These are phyloP conservation scores for Atta texana DNA, from an alignment of 1,140 invertebrate species.

Conservation along the genomic window DNA sequence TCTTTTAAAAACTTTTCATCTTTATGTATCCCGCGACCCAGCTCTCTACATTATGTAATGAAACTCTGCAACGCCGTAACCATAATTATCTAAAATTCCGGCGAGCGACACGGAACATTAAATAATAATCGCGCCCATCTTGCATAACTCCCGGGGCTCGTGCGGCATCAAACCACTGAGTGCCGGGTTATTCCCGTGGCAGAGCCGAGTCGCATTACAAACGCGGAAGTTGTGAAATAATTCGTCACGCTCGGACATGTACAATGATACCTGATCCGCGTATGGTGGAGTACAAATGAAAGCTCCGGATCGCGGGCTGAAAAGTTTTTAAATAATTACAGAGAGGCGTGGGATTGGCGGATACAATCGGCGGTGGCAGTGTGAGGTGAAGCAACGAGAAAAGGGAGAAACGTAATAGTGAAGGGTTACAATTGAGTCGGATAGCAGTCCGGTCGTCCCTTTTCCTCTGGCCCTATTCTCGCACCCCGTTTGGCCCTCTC, in stretches of 20 bases:
- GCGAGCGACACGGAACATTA: conserved; percentile 40
- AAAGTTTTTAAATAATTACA: conserved; percentile 86
- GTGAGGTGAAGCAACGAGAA: conserved; percentile 18
- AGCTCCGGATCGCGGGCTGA: conserved; percentile 62
- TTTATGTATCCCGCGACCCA: neutral
- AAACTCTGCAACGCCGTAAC: conserved; percentile 26
- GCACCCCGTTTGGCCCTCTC: conserved; percentile 32
- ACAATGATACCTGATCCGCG: conserved; percentile 68
- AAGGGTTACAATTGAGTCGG: conserved; percentile 82
- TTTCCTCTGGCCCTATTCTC: conserved; percentile 22
- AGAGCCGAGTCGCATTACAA: conserved; percentile 42
- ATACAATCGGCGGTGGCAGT: conserved; percentile 20
- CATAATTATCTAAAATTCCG: conserved; percentile 60
- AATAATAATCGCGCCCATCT: conserved; percentile 61
- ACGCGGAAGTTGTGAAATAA: conserved; percentile 64
- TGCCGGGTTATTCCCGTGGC: neutral
- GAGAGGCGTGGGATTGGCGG: conserved; percentile 53
- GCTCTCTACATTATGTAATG: conserved; percentile 24
- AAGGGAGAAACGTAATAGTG: conserved; percentile 37
- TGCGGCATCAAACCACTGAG: conserved; percentile 34
- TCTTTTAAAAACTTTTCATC: conserved; percentile 3
- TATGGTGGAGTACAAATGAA: conserved; percentile 30
- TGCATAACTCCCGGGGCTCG: conserved; percentile 36
- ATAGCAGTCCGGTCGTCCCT: conserved; percentile 67
- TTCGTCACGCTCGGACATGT: conserved; percentile 61